These are phyloP conservation scores for Chromoteleia sp. DNA, from an alignment of 2,888 invertebrate species.

Conservation along the genomic window DNA sequence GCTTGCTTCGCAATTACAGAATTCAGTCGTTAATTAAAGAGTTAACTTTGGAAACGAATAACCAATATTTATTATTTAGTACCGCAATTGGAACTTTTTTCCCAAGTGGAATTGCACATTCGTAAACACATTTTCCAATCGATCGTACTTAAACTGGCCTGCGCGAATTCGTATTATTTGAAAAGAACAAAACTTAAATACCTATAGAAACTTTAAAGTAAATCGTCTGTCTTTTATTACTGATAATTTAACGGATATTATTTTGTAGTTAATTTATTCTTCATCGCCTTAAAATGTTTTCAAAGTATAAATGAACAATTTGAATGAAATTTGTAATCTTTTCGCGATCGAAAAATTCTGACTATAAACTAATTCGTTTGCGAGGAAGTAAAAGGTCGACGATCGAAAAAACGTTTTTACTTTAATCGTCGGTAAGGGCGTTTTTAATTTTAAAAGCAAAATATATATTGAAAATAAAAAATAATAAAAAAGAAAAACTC, in stretches of 20 bases:
- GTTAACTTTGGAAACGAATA: not conserved
- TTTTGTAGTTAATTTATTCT: not conserved
- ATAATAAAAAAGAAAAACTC: not conserved
- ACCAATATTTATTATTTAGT: slow-evolving; percentile 1
- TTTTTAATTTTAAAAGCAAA: not conserved
- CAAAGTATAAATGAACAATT: no score
- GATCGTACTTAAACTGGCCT: slow-evolving; percentile 13
- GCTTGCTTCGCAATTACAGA: no score
- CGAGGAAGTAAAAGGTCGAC: no score
- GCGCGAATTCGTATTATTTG: slow-evolving; percentile 4
- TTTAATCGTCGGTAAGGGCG: not conserved
- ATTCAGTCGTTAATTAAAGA: no score
- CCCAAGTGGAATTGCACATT: slow-evolving; percentile 3
- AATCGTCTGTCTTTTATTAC: not conserved
- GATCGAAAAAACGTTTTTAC: not conserved
- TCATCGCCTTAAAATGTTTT: no score
- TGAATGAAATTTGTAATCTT: no score
- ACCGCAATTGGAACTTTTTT: not conserved
- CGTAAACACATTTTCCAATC: slow-evolving; percentile 4
- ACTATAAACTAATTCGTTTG: no score
- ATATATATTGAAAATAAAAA: no score
- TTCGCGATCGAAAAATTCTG: no score
- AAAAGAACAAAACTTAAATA: slow-evolving; percentile 1
- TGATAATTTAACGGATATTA: not conserved
- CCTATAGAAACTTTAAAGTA: not conserved